Conservation (phyloP, 2,797 vertebrate genomes). For the Gymnopithys bicolor region DNA sequence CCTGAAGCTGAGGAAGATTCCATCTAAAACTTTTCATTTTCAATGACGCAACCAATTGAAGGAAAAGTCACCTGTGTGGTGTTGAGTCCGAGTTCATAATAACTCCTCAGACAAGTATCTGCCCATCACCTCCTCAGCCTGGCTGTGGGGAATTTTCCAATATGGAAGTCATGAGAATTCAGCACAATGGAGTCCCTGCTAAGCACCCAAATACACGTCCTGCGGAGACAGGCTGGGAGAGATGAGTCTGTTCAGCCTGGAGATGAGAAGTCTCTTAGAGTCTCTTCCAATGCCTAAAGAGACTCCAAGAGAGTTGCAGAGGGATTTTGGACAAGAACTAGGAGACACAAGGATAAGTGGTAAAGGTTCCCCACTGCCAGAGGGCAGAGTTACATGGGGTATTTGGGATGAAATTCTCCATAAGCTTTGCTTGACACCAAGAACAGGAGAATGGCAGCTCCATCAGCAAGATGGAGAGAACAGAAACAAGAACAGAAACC, state of each 20-base stretch:
- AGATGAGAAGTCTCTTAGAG: background rate
- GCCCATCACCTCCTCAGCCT: background rate
- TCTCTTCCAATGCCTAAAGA: background rate
- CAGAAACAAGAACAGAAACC: background rate
- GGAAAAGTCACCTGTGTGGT: rapidly evolving
- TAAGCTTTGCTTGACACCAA: background rate
- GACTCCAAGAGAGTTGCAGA: too few species aligned
- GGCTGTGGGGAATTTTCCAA: background rate
- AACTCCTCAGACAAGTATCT: too few species aligned
- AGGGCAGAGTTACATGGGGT: background rate
- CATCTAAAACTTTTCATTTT: background rate
- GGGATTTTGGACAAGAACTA: background rate
- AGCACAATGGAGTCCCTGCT: rapidly evolving
- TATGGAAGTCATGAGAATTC: rapidly evolving
- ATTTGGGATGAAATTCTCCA: background rate
- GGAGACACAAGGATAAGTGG: background rate
- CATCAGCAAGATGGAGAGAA: background rate
- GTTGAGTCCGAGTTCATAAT: rapidly evolving
- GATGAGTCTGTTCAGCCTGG: rapidly evolving
- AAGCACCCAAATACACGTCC: rapidly evolving
- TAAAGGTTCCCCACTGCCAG: background rate
- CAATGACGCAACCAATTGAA: rapidly evolving
- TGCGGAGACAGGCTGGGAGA: background rate
- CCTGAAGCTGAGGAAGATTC: rapidly evolving
- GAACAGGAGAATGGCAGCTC: background rate